Conservation (phyloP, 1,140 invertebrate species). For the Drosophila bifasciata region DNA sequence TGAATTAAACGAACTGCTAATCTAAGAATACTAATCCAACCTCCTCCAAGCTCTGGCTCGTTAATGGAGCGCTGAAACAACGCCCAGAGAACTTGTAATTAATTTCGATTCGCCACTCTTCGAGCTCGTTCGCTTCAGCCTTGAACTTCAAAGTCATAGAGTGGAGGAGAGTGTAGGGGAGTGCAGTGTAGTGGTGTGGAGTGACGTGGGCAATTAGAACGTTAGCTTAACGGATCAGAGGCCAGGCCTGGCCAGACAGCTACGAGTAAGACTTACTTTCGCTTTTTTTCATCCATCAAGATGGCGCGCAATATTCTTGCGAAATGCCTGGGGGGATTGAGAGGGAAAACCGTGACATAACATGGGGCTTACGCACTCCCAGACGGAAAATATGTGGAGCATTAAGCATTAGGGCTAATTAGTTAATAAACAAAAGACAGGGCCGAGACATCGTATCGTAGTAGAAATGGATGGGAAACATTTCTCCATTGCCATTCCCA, state of each 20-base stretch:
- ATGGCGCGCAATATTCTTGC: conserved; percentile 58
- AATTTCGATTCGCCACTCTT: conserved; percentile 76
- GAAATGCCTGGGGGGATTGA: conserved; percentile 44
- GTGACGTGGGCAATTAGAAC: conserved; percentile 62
- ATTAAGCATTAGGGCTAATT: conserved; percentile 74
- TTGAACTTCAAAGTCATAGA: conserved; percentile 68
- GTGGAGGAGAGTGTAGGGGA: no score
- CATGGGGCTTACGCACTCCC: conserved; percentile 45
- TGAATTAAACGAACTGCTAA: conserved; percentile 47
- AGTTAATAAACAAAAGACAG: conserved; percentile 55
- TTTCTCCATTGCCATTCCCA: conserved; percentile 15
- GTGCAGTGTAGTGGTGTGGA: neutral
- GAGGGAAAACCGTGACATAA: conserved; percentile 58
- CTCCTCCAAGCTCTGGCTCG: conserved; percentile 10
- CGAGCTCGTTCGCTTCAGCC: conserved; percentile 23
- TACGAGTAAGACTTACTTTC: conserved; percentile 51
- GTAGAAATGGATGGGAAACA: conserved; percentile 34
- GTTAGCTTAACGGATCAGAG: conserved; percentile 25
- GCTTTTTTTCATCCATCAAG: conserved; percentile 62
- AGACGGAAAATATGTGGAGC: conserved; percentile 41
- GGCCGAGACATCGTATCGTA: conserved; percentile 13
- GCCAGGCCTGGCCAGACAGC: neutral
- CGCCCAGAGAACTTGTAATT: conserved; percentile 53
- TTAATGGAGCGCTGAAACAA: conserved; percentile 31
- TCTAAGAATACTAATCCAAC: conserved; percentile 61